These are phyloP conservation scores for Dermolepida albohirtum DNA, from an alignment of 2,888 invertebrate species.

Conservation along the genomic window DNA sequence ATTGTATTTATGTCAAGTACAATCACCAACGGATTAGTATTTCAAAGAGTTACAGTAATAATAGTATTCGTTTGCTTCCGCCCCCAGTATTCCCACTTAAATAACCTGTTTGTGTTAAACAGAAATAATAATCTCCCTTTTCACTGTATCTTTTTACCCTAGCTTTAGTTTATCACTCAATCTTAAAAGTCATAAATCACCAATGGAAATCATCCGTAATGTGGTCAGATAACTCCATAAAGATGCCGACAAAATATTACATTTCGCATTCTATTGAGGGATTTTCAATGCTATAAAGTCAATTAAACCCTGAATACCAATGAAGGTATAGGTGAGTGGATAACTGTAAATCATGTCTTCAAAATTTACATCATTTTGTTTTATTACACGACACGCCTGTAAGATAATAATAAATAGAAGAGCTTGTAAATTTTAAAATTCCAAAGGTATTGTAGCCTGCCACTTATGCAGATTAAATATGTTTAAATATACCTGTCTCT, in stretches of 20 bases:
- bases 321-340: constrained; percentile 55
- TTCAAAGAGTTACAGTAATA: constrained; percentile 11
- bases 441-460: not conserved
- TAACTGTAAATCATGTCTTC: constrained; percentile 55
- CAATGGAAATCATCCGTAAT: constrained; percentile 53
- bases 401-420: not conserved
- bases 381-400: constrained; percentile 9
- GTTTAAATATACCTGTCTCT: no score
- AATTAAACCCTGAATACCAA: constrained; percentile 59
- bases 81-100: constrained; percentile 11
- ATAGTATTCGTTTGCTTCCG: constrained; percentile 9
- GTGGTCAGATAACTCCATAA: constrained; percentile 51
- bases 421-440: constrained; percentile 12
- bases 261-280: constrained; percentile 52
- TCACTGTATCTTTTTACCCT: constrained; percentile 50
- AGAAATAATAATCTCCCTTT: constrained; percentile 53
- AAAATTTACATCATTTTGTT: constrained; percentile 44
- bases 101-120: constrained; percentile 53
- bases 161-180: constrained; percentile 53
- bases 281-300: constrained; percentile 54
- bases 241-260: constrained; percentile 52
- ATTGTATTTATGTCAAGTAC: no score
- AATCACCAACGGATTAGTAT: no score
- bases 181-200: constrained; percentile 56
- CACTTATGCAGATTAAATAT: no score